Base-by-base conservation (phyloP, 1,140 invertebrate species). In the Calephelis virginiensis region DNA sequence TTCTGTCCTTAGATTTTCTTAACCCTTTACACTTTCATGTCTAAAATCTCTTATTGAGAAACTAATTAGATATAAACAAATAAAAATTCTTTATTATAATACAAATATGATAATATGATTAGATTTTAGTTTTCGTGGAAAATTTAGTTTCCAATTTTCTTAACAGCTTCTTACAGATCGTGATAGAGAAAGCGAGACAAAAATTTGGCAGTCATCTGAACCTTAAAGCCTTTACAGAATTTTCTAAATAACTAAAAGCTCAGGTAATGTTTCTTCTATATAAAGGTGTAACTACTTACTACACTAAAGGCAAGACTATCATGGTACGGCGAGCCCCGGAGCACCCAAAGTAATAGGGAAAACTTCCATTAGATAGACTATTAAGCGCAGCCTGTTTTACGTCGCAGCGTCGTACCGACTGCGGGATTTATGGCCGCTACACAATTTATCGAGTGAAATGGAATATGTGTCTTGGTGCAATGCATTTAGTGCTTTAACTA, bases 351-450 rank as follows among this genome's bases (percentile, higher is more conserved):
- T 45, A 62, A 66, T 48, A 72, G 68, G 60, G 64, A 60, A 74
- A 74, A 74, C 70, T 72, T 76, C 74, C 75, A 72, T 74, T 77
- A 77, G 68, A 69, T 68, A 53, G 62, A 67, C 72, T 72, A 77
- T 77, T 77, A 74, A 66, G 48, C 49, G 68, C 28, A 62, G 68
- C 63, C 74, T 70, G 67, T 74, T 77, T 75, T 73, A 66, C 65
- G 66, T 66, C 68, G 48, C 49, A 67, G 64, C 64, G 67, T 45
- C 64, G 70, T 67, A 77, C 65, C 72, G 75, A 67, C 66, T 56
- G 50, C 69, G 68, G 66, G 72, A 77, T 77, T 77, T 77, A 77
- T 69, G 72, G 70, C 75, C 48, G 37, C 69, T 67, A 72, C 72
- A 63, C 70, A 72, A 77, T 74, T 72, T 72, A 72, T 68, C 49